Base-by-base conservation (phyloP, 2,797 vertebrate species). In the Myotis planiceps region DNA sequence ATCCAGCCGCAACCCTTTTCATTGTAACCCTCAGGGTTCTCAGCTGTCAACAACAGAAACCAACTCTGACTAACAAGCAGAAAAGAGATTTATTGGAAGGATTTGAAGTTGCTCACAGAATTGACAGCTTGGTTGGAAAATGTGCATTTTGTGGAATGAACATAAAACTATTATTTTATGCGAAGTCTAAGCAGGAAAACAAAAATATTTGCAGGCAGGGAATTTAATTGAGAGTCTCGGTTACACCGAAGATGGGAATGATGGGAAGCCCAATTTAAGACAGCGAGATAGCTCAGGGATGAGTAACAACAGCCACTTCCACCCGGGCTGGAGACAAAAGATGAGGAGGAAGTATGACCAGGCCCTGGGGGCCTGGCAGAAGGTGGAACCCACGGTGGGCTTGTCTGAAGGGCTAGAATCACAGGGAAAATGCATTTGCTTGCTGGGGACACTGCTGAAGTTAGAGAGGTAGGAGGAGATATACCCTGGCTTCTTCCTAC, bases 111-210 rank as follows among this genome's bases (percentile, higher is more conserved):
- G n/a, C 39, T 89, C 53, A 58, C 21, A 87, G 37, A 92, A 78
- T 39, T 9, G 29, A 86, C 1, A 32, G 49, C n/a, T 37, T 34
- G n/a, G 49, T 39, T 92, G 32, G 76, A 81, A 94, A 69, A 29
- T 18, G 58, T 9, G 34, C 4, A 51, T 90, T 95, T 93, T 88
- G 74, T 85, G 32, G 55, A 79, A 93, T 79, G 25, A 80, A 71
- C 42, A 65, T 27, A 32, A 85, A 86, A 66, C 27, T 66, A 68
- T 68, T 32, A 9, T 85, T 88, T 91, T 25, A 23, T 74, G 58
- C 88, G 81, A 53, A 76, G 37, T 72, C 45, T 92, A 76, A 78
- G 76, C 25, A 96, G 75, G 71, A 72, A 91, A 94, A 79, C 72
- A 79, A 85, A 92, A 71, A 88, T 29, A 60, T 65, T 65, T 69